A percentile compares a stretch with the other conserved stretches of the same genome.
These are phyloP conservation scores for Abscondita cerata DNA, from an alignment of 2,888 invertebrate genomes.

Conservation along the genomic window DNA sequence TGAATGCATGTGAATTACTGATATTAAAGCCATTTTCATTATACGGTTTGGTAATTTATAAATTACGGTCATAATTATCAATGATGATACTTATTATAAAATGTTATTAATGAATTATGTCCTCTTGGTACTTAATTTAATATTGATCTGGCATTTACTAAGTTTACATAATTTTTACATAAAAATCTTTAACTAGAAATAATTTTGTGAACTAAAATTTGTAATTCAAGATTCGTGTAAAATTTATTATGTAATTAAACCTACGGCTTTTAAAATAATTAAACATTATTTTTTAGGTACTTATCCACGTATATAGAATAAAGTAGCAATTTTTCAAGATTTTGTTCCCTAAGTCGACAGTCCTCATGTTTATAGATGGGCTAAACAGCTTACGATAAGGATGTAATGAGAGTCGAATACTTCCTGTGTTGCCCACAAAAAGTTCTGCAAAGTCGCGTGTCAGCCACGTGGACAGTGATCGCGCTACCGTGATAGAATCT, in stretches of 20 bases:
- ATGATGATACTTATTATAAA: conserved; percentile 2
- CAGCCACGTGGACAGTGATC: conserved; percentile 45
- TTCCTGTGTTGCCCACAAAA: conserved; percentile 49
- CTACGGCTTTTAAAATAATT: neutral
- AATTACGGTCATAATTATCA: conserved; percentile 13
- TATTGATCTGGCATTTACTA: neutral
- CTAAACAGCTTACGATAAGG: conserved; percentile 55
- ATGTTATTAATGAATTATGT: conserved; percentile 1
- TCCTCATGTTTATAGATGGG: conserved; percentile 56
- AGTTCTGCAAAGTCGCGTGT: conserved; percentile 40
- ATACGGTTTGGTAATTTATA: conserved; percentile 20
- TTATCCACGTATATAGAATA: conserved; percentile 26
- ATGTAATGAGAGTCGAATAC: conserved; percentile 51
- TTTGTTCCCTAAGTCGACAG: conserved; percentile 42
- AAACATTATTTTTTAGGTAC: neutral
- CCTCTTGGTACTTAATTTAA: neutral
- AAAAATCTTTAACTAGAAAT: neutral
- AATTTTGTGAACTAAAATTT: neutral
- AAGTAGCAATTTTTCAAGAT: conserved; percentile 51
- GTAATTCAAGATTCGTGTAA: neutral
- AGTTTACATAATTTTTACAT: neutral
- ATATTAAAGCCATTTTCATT: conserved; percentile 38
- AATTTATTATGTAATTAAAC: no score
- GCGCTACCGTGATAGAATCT: conserved; percentile 47
- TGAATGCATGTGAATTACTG: conserved; percentile 39